Percentiles rank a stretch among this genome's conserved stretches.
phyloP scores from a whole-genome alignment of 1,140 invertebrate genomes.

The Zelostemma sp. region DNA sequence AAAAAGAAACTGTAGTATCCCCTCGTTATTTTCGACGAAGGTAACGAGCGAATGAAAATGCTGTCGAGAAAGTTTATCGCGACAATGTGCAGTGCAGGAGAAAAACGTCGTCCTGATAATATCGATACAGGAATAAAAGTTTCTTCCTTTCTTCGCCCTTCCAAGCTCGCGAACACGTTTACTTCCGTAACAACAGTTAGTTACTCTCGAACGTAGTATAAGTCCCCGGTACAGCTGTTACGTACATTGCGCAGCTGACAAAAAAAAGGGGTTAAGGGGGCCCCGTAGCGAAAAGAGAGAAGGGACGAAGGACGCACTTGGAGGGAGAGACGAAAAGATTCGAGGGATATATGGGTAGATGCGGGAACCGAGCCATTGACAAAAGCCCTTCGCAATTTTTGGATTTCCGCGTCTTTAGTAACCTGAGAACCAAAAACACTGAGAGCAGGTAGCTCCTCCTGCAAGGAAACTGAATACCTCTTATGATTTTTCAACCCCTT shows the following conservation, averaged over 20 bases:
- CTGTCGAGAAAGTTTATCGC: constrained; percentile 27
- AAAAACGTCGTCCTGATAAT: constrained; percentile 40
- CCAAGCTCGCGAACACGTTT: constrained; percentile 36
- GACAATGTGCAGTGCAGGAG: constrained; percentile 38
- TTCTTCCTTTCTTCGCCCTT: constrained; percentile 26
- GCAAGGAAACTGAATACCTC: constrained; percentile 47
- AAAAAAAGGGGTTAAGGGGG: constrained; percentile 68
- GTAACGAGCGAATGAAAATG: too few species aligned
- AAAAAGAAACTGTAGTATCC: constrained; percentile 24
- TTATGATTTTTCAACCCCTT: constrained; percentile 56
- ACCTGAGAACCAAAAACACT: constrained; percentile 67
- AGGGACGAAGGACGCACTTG: constrained; percentile 29
- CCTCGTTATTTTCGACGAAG: constrained; percentile 15
- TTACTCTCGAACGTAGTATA: constrained; percentile 46
- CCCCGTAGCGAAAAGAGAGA: constrained; percentile 38
- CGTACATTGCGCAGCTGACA: constrained; percentile 63
- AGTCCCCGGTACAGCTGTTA: constrained; percentile 66
- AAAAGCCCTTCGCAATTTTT: constrained; percentile 63
- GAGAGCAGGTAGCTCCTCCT: constrained; percentile 55
- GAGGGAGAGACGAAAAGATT: constrained; percentile 18
- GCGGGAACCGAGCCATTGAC: constrained; percentile 37
- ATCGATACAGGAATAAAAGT: constrained; percentile 48
- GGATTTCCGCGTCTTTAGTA: constrained; percentile 70
- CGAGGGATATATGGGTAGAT: constrained; percentile 22
- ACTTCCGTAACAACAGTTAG: constrained; percentile 41